Conservation (phyloP, 2,797 vertebrate genomes). For the Cryptoblepharus egeriae region DNA sequence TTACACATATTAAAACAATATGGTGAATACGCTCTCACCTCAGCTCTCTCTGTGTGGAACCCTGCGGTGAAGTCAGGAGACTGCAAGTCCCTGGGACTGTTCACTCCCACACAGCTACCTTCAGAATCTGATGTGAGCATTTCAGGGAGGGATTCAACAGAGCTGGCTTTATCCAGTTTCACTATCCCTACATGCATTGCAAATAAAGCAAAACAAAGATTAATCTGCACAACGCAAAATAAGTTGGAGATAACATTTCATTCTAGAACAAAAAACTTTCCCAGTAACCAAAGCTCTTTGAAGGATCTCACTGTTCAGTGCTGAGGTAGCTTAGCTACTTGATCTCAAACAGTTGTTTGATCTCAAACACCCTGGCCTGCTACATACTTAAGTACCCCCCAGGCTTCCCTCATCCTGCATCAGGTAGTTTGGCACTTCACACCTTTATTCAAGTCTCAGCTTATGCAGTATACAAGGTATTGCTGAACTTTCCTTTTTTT, state of each 20-base stretch:
- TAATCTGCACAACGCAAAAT: not conserved
- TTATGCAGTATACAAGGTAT: not conserved
- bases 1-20: not conserved
- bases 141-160: constrained; percentile 94
- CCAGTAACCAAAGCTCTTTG: not conserved
- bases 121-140: constrained; percentile 95
- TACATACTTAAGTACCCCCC: not conserved
- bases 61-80: constrained; percentile 86
- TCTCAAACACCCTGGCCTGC: not conserved
- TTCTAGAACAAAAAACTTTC: not conserved
- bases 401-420: not conserved
- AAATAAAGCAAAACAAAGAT: not conserved
- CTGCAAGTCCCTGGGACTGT: constrained; percentile 91
- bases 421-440: not conserved
- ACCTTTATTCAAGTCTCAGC: not conserved
- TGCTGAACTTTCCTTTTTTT: not conserved
- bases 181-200: constrained; percentile 72
- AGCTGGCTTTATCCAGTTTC: constrained; percentile 86
- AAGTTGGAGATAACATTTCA: not conserved
- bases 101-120: constrained; percentile 88
- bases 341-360: not conserved
- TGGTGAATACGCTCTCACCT: constrained; percentile 75
- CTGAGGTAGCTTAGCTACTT: not conserved
- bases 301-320: not conserved
- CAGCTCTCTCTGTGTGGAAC: constrained; percentile 78